Evolutionary conservation across 2,797 vertebrate genomes (phyloP).

Genomic region (Phoeniculus purpureus): DNA sequence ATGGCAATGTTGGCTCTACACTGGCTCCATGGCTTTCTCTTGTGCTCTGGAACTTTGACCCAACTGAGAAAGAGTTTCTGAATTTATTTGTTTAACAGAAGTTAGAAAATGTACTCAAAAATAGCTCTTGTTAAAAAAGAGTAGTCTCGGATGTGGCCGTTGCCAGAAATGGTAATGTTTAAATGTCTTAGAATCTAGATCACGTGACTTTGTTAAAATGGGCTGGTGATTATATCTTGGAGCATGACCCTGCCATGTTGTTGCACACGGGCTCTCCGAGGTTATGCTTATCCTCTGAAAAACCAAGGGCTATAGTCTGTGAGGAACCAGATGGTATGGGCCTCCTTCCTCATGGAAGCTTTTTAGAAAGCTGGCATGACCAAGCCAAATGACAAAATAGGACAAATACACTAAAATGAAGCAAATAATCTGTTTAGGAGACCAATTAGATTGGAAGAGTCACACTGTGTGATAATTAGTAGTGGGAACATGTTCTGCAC

Average conservation of each 20-base stretch:
- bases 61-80: not conserved
- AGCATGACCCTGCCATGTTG: not conserved
- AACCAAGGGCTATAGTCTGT: accelerated
- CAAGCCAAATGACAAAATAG: not conserved
- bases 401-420: not conserved
- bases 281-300: accelerated
- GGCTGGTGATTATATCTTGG: not conserved
- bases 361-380: not conserved
- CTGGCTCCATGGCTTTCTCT: not conserved
- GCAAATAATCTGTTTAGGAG: not conserved
- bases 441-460: not conserved
- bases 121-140: not conserved
- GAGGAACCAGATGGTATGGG: not conserved
- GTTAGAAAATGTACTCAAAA: not conserved
- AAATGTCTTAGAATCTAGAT: not conserved
- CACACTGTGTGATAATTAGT: not conserved
- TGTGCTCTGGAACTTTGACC: not conserved
- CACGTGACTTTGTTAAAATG: not conserved
- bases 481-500: not conserved
- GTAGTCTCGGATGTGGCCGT: not conserved
- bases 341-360: not conserved
- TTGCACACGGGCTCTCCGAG: not conserved
- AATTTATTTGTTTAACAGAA: not conserved
- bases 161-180: not conserved
- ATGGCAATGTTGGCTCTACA: accelerated